A percentile compares a stretch with the other conserved stretches of the same genome.
Conservation (phyloP, 2,888 invertebrate genomes). For the Drosophila histrio region DNA sequence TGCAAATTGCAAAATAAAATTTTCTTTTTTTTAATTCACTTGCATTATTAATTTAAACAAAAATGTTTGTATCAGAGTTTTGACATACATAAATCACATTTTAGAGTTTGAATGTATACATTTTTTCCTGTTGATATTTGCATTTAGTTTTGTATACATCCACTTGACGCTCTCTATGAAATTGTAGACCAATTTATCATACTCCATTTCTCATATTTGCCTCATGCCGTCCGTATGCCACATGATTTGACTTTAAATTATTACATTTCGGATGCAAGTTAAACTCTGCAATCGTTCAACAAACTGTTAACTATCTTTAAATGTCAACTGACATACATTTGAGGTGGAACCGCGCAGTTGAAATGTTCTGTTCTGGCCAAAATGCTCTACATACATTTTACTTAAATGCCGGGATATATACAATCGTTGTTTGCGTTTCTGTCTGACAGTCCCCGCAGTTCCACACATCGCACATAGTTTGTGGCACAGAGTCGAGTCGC, state of each 20-base stretch:
- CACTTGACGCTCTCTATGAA: neutral
- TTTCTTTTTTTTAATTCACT: neutral
- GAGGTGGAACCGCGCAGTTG: slow-evolving; percentile 22
- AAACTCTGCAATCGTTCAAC: slow-evolving; percentile 26
- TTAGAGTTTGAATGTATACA: neutral
- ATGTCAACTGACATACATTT: slow-evolving; percentile 70
- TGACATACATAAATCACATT: neutral
- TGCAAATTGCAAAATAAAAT: neutral
- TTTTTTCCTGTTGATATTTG: neutral
- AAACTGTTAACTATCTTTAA: slow-evolving; percentile 74
- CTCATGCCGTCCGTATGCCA: neutral
- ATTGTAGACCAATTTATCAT: neutral
- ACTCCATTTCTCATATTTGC: slow-evolving; percentile 1
- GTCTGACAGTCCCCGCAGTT: slow-evolving; percentile 6
- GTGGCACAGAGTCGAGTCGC: slow-evolving; percentile 20
- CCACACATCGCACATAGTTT: slow-evolving; percentile 1
- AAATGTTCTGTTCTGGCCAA: slow-evolving; percentile 35
- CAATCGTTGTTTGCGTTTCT: slow-evolving; percentile 51
- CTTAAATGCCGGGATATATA: slow-evolving; percentile 78
- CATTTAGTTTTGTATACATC: neutral
- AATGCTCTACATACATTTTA: slow-evolving; percentile 75
- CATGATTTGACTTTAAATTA: slow-evolving; percentile 18
- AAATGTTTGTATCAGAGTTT: neutral
- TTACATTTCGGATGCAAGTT: slow-evolving; percentile 3
- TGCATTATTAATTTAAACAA: neutral